Base-by-base conservation (phyloP, 53 echinoderm and acorn worm species). In the Hippasteria phrygiana region DNA sequence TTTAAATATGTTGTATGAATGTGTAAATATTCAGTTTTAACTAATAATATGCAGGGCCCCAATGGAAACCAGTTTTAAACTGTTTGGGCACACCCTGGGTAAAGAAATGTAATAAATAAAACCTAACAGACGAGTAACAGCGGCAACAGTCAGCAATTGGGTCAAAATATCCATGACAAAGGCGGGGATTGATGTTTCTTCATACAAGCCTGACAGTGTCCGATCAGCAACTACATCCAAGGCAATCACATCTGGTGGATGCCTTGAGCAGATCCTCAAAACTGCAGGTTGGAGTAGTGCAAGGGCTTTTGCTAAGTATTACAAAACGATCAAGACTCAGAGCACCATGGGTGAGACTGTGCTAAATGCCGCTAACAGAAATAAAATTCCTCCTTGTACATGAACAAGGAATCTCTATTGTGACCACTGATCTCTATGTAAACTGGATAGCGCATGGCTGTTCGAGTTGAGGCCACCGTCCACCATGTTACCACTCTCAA, bases 111-210 rank as follows among this genome's bases (percentile, higher is more conserved):
- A n/a, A n/a, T n/a, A n/a, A n/a, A n/a, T n/a, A n/a, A n/a, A n/a
- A n/a, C 89, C 93, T 41, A 86, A 93, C 53, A 63, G 55, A 5
- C 10, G 72, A 1, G 86, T 86, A 7, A 28, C 89, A 70, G 32
- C 43, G 29, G 67, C 64, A 27, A 93, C 89, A 13, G 77, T 93
- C 20, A 65, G 80, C 22, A 39, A 59, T 29, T 93, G 89, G 93
- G 9, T 92, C 6, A 92, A 88, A 62, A 63, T 67, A 26, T 72
- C 80, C 42, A 87, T 87, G 73, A 17, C 69, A 36, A 72, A 73
- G 13, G 74, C 87, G 40, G 87, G 87, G 29, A 73, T 87, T 28
- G 55, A 87, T 50, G 28, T 74, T 53, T 50, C 74, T 55, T 11
- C 33, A 43, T 87, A 87, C 74, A 87, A 87, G 34, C 87, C 87